phyloP scores from a whole-genome alignment of 2,113 vertebrate genomes.

The Forbesichthys papilliferus region DNA sequence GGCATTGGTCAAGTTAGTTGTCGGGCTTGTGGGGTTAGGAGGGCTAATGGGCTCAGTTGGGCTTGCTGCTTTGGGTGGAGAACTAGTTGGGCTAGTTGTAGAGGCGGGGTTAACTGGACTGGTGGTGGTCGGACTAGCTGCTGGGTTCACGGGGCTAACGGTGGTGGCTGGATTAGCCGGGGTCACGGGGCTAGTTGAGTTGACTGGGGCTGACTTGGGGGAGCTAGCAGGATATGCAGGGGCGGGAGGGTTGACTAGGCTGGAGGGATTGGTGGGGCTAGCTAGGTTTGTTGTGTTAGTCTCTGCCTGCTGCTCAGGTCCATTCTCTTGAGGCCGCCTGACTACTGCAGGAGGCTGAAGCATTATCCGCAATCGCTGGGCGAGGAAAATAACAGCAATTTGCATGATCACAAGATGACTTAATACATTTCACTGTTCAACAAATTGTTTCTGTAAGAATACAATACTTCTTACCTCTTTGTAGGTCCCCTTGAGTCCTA shows the following conservation, averaged over 20 bases:
- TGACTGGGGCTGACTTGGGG: slow-evolving; percentile 19
- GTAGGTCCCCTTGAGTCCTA: slow-evolving; percentile 92
- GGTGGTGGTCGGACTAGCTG: slow-evolving; percentile 34
- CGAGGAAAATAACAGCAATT: slow-evolving; percentile 9
- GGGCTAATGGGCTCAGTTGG: slow-evolving; percentile 57
- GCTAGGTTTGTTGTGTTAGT: slow-evolving; percentile 60
- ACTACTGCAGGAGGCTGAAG: slow-evolving; percentile 86
- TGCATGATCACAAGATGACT: background rate
- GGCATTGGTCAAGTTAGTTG: slow-evolving; percentile 85
- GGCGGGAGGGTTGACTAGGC: slow-evolving; percentile 7
- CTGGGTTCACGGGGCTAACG: slow-evolving; percentile 58
- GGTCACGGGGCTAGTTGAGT: slow-evolving; percentile 7
- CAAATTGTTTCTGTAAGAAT: background rate
- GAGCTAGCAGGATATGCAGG: slow-evolving; percentile 22
- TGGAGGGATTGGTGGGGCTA: slow-evolving; percentile 52
- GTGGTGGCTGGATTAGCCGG: slow-evolving; percentile 63
- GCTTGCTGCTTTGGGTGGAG: slow-evolving; percentile 52
- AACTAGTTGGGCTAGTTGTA: slow-evolving; percentile 50
- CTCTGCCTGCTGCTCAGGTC: slow-evolving; percentile 84
- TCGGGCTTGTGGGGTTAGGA: slow-evolving; percentile 59
- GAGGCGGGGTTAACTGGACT: slow-evolving; percentile 37
- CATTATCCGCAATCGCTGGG: slow-evolving; percentile 92
- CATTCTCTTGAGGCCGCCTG: slow-evolving; percentile 84
- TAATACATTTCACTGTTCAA: background rate
- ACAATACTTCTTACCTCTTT: slow-evolving; percentile 85